phyloP scores from a whole-genome alignment of 2,797 vertebrate genomes.

The Phyllotis vaccarum region DNA sequence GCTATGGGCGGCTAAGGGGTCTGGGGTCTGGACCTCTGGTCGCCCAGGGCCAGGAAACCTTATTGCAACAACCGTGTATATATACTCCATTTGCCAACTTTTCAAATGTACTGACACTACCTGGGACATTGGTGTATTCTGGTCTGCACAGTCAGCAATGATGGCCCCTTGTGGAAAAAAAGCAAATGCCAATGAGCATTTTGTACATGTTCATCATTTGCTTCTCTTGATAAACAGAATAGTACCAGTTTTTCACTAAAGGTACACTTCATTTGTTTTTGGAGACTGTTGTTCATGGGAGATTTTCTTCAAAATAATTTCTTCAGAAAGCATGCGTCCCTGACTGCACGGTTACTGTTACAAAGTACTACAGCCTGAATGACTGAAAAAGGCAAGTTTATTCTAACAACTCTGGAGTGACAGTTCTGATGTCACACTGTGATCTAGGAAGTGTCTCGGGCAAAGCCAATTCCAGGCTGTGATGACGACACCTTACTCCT shows the following conservation, averaged over 20 bases:
- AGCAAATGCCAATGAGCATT: neutral
- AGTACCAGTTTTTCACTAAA: neutral
- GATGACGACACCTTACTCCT: neutral
- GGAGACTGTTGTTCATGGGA: neutral
- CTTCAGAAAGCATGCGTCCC: neutral
- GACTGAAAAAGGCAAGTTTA: neutral
- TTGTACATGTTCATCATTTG: neutral
- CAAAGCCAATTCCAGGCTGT: neutral
- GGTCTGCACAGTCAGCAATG: neutral
- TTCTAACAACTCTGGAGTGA: neutral
- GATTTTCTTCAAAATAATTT: neutral
- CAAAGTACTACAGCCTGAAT: neutral
- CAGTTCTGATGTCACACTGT: neutral
- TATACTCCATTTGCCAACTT: neutral
- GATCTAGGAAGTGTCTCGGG: neutral
- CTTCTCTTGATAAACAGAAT: constrained; percentile 2
- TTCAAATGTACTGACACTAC: neutral
- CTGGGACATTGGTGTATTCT: neutral
- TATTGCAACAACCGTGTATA: too few relatives aligned
- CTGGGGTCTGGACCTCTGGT: too few relatives aligned
- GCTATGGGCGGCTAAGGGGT: too few relatives aligned
- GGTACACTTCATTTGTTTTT: neutral
- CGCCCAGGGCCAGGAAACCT: too few relatives aligned
- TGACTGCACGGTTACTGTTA: neutral
- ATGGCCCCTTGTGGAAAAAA: neutral